Conservation (phyloP, 2,113 vertebrate species). For the Pachypanchax playfairii region DNA sequence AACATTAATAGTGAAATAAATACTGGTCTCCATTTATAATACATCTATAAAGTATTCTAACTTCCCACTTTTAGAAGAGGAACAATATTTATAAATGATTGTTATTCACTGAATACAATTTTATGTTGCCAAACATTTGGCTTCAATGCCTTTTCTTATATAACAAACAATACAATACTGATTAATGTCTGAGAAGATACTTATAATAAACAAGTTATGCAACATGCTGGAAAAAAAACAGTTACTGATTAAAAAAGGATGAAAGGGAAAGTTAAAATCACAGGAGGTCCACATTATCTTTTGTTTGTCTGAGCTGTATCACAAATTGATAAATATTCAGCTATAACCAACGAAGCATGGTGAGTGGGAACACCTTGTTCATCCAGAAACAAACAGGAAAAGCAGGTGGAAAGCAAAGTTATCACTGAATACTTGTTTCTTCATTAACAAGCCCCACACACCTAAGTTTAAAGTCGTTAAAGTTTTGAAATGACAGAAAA, state of each 20-base stretch:
- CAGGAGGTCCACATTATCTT: slow-evolving; percentile 31
- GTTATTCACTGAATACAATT: slow-evolving; percentile 44
- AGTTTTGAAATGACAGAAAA: slow-evolving; percentile 5
- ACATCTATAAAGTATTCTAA: slow-evolving; percentile 50
- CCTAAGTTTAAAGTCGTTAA: neutral
- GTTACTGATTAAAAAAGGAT: slow-evolving; percentile 10
- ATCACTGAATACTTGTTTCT: neutral
- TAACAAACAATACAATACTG: too few species aligned
- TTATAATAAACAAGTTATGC: slow-evolving; percentile 35
- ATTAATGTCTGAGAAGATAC: slow-evolving; percentile 48
- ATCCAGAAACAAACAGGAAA: neutral
- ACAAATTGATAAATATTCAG: slow-evolving; percentile 47
- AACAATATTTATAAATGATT: slow-evolving; percentile 44
- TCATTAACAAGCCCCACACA: slow-evolving; percentile 4
- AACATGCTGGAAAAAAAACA: slow-evolving; percentile 37
- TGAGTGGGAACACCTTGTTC: neutral
- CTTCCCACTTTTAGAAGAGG: slow-evolving; percentile 1
- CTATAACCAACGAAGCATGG: slow-evolving; percentile 36
- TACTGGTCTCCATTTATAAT: slow-evolving; percentile 45
- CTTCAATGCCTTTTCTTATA: too few species aligned
- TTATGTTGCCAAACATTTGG: slow-evolving; percentile 36
- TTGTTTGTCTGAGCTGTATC: slow-evolving; percentile 49
- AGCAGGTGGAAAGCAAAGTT: neutral
- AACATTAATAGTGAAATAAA: slow-evolving; percentile 31
- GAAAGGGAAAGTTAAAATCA: slow-evolving; percentile 15